Evolutionary conservation across 2,113 vertebrate genomes (phyloP).

Genomic region (Engystomops pustulosus): DNA sequence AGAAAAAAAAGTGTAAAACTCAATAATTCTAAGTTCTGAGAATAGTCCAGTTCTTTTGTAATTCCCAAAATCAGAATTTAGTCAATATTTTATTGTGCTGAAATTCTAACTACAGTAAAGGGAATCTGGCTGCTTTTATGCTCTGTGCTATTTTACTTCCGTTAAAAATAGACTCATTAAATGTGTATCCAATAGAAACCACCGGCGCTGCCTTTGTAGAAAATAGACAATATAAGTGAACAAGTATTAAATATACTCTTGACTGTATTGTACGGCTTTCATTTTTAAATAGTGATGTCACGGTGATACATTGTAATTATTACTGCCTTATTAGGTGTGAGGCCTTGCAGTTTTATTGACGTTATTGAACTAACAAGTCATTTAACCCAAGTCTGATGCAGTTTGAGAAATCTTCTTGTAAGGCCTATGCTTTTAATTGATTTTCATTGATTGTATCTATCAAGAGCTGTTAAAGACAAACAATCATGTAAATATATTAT

Average conservation of each 20-base stretch:
- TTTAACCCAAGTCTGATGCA: no score
- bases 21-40: not conserved
- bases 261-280: not conserved
- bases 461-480: no score
- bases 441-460: no score
- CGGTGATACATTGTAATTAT: not conserved
- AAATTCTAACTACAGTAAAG: not conserved
- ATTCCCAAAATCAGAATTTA: not conserved
- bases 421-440: no score
- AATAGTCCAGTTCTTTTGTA: not conserved
- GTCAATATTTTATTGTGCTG: not conserved
- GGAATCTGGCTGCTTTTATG: not conserved
- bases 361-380: no score
- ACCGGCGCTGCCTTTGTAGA: not conserved
- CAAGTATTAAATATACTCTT: not conserved
- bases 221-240: not conserved
- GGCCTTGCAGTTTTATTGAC: no score
- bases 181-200: conserved; percentile 12
- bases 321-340: no score
- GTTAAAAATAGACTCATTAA: conserved; percentile 30
- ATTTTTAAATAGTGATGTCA: not conserved
- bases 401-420: no score
- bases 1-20: conserved; percentile 16
- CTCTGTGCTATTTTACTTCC: conserved; percentile 1
- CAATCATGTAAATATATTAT: no score